Conservation (phyloP, 2,888 invertebrate species). For the Biston betularia region DNA sequence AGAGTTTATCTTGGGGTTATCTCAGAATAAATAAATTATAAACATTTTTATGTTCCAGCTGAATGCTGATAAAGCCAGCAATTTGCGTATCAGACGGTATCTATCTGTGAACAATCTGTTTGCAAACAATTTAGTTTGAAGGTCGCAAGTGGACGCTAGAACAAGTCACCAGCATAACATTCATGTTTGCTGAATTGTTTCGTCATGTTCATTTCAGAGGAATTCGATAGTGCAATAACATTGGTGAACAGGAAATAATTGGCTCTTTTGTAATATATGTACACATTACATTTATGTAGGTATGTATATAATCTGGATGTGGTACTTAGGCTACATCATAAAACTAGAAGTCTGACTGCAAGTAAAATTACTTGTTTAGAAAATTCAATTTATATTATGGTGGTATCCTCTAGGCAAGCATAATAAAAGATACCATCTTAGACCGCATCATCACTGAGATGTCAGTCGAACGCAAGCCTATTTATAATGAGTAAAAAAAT, state of each 20-base stretch:
- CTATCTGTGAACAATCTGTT: slow-evolving; percentile 25
- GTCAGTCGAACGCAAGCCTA: too few species aligned
- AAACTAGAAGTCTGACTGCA: too few species aligned
- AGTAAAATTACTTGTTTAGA: too few species aligned
- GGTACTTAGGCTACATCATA: too few species aligned
- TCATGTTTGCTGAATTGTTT: slow-evolving; percentile 16
- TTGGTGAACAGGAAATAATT: slow-evolving; percentile 10
- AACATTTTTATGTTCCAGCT: slow-evolving; percentile 28
- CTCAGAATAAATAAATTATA: slow-evolving; percentile 21
- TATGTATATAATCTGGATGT: background rate
- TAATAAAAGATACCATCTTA: too few species aligned
- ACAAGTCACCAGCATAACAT: slow-evolving; percentile 21
- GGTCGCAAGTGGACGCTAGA: slow-evolving; percentile 23
- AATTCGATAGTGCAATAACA: slow-evolving; percentile 15
- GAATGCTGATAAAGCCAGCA: slow-evolving; percentile 26
- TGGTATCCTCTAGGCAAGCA: too few species aligned
- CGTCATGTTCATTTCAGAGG: slow-evolving; percentile 18
- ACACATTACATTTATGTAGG: background rate
- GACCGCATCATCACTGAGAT: too few species aligned
- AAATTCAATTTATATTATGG: too few species aligned
- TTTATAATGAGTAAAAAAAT: too few species aligned
- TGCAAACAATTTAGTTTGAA: slow-evolving; percentile 32
- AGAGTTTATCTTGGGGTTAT: slow-evolving; percentile 29
- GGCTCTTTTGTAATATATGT: background rate
- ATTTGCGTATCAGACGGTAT: slow-evolving; percentile 19